Base-by-base conservation (phyloP, 2,113 vertebrate genomes). In the Pleuronectes platessa region DNA sequence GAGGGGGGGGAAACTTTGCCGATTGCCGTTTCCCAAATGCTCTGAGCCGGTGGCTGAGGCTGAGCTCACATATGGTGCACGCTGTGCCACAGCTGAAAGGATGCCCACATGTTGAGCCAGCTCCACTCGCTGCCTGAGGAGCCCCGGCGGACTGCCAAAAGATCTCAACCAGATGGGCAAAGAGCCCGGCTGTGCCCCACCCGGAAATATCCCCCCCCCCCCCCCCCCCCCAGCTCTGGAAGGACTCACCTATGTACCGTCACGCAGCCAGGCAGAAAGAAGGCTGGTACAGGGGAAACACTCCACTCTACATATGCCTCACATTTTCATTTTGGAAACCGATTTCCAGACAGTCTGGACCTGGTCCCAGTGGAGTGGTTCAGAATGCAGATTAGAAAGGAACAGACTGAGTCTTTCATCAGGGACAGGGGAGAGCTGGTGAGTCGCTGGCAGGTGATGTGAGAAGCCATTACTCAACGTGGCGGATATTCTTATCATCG, bases 291-390 rank as follows among this genome's bases (percentile, higher is more conserved):
- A 77, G 61, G 61, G 61, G 21, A 80, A 88, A 86, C 62, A 54
- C 69, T 70, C 26, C 55, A 37, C 61, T 63, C 21, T 58, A 65
- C 79, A 87, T 62, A 74, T 76, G 74, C 73, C 82, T 81, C 59
- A 61, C 61, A 83, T 84, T 92, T 80, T 82, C 67, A 74, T 71
- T 77, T 5, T 82, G 59, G 69, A 82, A 87, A 84, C 49, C 54
- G 76, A 78, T 89, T 87, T 90, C 80, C 85, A 92, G 86, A 85
- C 84, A 60, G 65, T 76, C 60, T 90, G 86, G 90, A 84, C 47
- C 15, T 54, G 45, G 49, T 89, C 80, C 79, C 81, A 89, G 82
- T 9, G 40, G 70, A 82, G 71, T 60, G 69, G 70, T 86, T 90
- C 56, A 55, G 67, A 51, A 60, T 56, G n/a, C 49, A 68, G 67